A percentile compares a stretch with the other conserved stretches of the same genome.
Conservation (phyloP, 2,888 invertebrate species). For the Drosophila kuntzei region DNA sequence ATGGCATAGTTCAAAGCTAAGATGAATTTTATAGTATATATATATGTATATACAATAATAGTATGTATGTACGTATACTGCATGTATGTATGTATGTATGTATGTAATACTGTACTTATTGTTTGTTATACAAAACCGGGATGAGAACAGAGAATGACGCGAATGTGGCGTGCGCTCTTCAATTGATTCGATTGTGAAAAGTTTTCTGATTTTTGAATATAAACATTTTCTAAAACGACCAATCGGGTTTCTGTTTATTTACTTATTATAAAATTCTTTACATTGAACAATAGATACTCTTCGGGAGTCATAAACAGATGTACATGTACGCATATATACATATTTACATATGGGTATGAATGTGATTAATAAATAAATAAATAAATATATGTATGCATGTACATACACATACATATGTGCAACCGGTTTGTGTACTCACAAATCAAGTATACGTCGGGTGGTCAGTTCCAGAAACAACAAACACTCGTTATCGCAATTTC, state of each 20-base stretch:
- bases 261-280: neutral
- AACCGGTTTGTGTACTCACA: slow-evolving; percentile 57
- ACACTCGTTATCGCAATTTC: slow-evolving; percentile 15
- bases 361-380: slow-evolving; percentile 17
- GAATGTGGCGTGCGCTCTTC: slow-evolving; percentile 28
- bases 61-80: slow-evolving; percentile 32
- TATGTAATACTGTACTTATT: slow-evolving; percentile 70
- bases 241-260: slow-evolving; percentile 19
- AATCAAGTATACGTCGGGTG: slow-evolving; percentile 60
- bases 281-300: neutral
- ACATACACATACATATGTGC: slow-evolving; percentile 2
- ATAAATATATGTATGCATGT: slow-evolving; percentile 2
- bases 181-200: slow-evolving; percentile 65
- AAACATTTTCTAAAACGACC: slow-evolving; percentile 58
- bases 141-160: slow-evolving; percentile 35
- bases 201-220: slow-evolving; percentile 57
- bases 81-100: slow-evolving; percentile 32
- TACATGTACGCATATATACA: slow-evolving; percentile 12
- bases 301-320: slow-evolving; percentile 12
- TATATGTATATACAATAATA: slow-evolving; percentile 17
- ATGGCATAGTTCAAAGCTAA: slow-evolving; percentile 48
- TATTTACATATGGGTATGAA: neutral
- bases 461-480: slow-evolving; percentile 17
- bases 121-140: slow-evolving; percentile 74
- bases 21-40: slow-evolving; percentile 57